Percentiles rank a stretch among this genome's conserved stretches.
These are phyloP conservation scores for Oxytorus armatus DNA, from an alignment of 2,888 invertebrate genomes.

Conservation along the genomic window DNA sequence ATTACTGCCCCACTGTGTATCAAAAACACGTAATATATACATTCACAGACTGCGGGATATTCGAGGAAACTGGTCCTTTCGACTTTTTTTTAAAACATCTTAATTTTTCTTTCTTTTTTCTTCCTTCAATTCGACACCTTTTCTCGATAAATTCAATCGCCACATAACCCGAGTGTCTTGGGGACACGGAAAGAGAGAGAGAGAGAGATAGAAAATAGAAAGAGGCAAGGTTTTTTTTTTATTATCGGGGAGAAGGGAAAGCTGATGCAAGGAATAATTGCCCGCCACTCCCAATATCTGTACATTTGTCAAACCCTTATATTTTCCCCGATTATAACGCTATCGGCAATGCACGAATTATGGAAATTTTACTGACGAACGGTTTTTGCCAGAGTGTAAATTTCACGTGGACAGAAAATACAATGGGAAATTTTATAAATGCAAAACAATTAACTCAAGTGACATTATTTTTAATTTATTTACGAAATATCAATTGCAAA, in stretches of 20 bases:
- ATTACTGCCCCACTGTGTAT: background rate
- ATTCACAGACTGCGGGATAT: background rate
- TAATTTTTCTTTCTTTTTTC: no score
- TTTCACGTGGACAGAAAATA: no score
- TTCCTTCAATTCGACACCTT: slow-evolving; percentile 33
- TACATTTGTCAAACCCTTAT: slow-evolving; percentile 40
- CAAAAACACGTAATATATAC: background rate
- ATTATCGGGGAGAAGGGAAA: slow-evolving; percentile 23
- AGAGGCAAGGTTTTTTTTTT: slow-evolving; percentile 9
- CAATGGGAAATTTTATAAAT: no score
- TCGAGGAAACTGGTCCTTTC: slow-evolving; percentile 37
- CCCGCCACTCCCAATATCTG: slow-evolving; percentile 17
- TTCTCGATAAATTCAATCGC: background rate
- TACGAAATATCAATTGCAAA: no score
- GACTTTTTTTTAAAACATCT: no score
- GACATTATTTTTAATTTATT: no score
- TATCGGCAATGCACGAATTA: background rate
- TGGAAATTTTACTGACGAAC: no score
- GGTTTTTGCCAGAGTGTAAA: no score
- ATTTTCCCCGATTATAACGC: no score
- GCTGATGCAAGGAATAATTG: slow-evolving; percentile 41
- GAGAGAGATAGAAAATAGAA: background rate
- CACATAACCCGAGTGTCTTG: background rate
- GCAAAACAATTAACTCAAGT: no score
- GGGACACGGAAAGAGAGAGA: background rate